Base-by-base conservation (phyloP, 2,888 invertebrate species). In the Metalampra italica region DNA sequence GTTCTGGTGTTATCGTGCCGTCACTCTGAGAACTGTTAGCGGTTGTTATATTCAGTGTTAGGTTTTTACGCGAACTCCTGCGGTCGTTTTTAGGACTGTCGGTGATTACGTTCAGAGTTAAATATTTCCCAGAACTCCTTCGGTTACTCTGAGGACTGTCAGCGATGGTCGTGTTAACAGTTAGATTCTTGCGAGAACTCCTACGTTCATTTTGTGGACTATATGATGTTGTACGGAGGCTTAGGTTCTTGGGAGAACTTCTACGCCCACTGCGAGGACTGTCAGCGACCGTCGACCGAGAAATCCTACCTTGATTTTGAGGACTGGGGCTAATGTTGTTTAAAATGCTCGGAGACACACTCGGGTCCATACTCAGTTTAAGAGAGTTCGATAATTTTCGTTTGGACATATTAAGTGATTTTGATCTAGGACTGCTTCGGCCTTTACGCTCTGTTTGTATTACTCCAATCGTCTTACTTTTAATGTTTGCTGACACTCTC, bases 1-100 rank as follows among this genome's bases (percentile, higher is more conserved):
- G 75, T 37, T 81, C 80, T 0, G 87, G 87, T 0, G 86, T 86
- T 8, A 60, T 60, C 3, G 48, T 55, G 0, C 83, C 83, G 8
- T 62, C 46, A 36, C n/a, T 36, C 1, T 40, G 53, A 3, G 51
- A 45, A 1, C 34, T 15, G 3, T 51, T 50, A 11, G 15, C 41
- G n/a, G 45, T 45, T 3, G 37, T 43, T 7, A 29, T n/a, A 12
- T 45, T 42, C 11, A 13, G 45, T 41, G 30, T 52, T 36, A 22
- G 42, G 29, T n/a, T 38, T 9, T 29, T 9, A 8, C 37, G 44
- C 9, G 41, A 41, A 12, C 29, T 29, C 9, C 13, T 40, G n/a
- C 9, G 55, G 29, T 9, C 22, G 22, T 3, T 48, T 22, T 30
- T 29, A 7, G 9, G 49, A 45, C 9, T 34, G 41, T 5, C 22